phyloP scores from a whole-genome alignment of 2,113 vertebrate genomes.

The Taurulus bubalis region DNA sequence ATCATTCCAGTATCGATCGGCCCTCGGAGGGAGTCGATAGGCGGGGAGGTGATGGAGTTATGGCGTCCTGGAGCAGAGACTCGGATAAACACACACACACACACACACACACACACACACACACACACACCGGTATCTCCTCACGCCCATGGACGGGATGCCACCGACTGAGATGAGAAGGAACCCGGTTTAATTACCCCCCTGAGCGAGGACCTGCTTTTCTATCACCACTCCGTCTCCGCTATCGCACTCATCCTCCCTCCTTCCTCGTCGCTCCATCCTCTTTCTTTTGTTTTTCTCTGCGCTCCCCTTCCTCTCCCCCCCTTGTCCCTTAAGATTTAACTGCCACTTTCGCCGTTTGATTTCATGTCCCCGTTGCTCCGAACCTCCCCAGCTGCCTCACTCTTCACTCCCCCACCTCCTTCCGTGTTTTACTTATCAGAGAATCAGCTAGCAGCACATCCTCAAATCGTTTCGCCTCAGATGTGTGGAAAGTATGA shows the following conservation, averaged over 20 bases:
- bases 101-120: constrained; percentile 32
- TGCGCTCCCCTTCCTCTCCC: constrained; percentile 37
- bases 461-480: constrained; percentile 30
- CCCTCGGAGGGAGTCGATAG: constrained; percentile 82
- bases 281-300: neutral
- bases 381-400: constrained; percentile 24
- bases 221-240: constrained; percentile 54
- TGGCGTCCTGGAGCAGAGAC: constrained; percentile 69
- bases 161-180: constrained; percentile 64
- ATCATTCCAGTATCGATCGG: constrained; percentile 87
- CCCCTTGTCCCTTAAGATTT: constrained; percentile 63
- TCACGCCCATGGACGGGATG: constrained; percentile 47
- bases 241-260: constrained; percentile 51
- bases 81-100: constrained; percentile 61
- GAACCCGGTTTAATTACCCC: constrained; percentile 75
- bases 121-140: constrained; percentile 28
- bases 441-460: constrained; percentile 43
- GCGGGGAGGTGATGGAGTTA: constrained; percentile 84
- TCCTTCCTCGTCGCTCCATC: constrained; percentile 35
- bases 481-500: constrained; percentile 27
- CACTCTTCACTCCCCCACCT: neutral
- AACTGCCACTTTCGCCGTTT: constrained; percentile 49
- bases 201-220: constrained; percentile 65
- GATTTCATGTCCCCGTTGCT: constrained; percentile 61
- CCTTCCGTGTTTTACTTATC: neutral